These are phyloP conservation scores for Leptinotarsa haldemani DNA, from an alignment of 2,888 invertebrate genomes.

Conservation along the genomic window DNA sequence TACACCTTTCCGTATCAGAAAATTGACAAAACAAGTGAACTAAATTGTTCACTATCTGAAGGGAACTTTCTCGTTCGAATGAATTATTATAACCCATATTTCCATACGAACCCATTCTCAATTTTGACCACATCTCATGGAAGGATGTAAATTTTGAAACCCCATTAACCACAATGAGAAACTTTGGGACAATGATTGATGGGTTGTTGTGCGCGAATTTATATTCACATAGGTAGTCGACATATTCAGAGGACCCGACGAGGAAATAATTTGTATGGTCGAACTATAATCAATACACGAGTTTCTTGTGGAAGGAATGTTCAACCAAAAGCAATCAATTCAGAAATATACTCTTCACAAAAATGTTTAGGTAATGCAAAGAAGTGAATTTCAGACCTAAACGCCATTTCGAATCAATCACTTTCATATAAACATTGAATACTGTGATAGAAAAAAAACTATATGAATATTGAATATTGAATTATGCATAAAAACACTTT, in stretches of 20 bases:
- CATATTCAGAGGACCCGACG: not conserved
- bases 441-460: too few relatives aligned
- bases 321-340: not conserved
- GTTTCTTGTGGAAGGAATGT: not conserved
- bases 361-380: too few relatives aligned
- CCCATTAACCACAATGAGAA: conserved; percentile 28
- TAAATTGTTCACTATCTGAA: not conserved
- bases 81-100: not conserved
- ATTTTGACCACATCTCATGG: conserved; percentile 29
- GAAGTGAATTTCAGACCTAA: too few relatives aligned
- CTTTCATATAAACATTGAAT: too few relatives aligned
- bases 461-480: too few relatives aligned
- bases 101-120: not conserved
- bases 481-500: too few relatives aligned
- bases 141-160: conserved; percentile 32
- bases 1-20: not conserved
- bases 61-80: not conserved
- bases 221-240: not conserved
- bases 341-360: too few relatives aligned
- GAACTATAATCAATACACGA: not conserved
- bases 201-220: not conserved
- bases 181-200: conserved; percentile 33
- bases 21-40: not conserved
- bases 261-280: not conserved
- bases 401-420: too few relatives aligned